phyloP scores from a whole-genome alignment of 2,888 invertebrate genomes.

The Neoscelio sp. region DNA sequence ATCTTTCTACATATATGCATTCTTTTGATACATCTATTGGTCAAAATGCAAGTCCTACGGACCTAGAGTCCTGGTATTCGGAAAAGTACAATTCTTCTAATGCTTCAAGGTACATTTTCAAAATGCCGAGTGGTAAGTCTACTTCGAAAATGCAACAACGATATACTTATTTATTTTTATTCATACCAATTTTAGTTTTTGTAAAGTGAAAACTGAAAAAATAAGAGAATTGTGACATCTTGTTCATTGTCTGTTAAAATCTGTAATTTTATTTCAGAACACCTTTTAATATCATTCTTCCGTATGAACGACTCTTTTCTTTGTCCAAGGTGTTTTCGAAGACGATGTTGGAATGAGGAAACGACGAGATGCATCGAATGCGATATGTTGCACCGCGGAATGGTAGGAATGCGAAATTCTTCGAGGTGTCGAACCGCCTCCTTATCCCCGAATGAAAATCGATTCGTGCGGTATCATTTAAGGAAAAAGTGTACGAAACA shows the following conservation, averaged over 20 bases:
- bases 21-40: constrained; percentile 27
- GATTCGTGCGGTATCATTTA: constrained; percentile 31
- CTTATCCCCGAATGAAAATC: constrained; percentile 46
- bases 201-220: background rate
- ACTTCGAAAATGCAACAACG: background rate
- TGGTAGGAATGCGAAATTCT: constrained; percentile 44
- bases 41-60: constrained; percentile 7
- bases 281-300: too few relatives aligned
- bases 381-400: constrained; percentile 28
- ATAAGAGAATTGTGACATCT: background rate
- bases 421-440: constrained; percentile 15
- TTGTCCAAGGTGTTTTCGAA: constrained; percentile 44
- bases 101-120: constrained; percentile 27
- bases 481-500: constrained; percentile 21
- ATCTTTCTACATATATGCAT: constrained; percentile 29
- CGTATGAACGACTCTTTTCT: constrained; percentile 13
- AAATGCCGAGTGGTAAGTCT: background rate
- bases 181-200: background rate
- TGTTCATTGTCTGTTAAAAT: too few relatives aligned
- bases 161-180: background rate
- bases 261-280: too few relatives aligned
- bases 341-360: constrained; percentile 54
- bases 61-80: background rate
- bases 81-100: constrained; percentile 1
- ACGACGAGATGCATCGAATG: constrained; percentile 46